Percentiles rank a stretch among this genome's conserved stretches.
phyloP scores from a whole-genome alignment of 2,113 vertebrate species.

The Agelaius phoeniceus region DNA sequence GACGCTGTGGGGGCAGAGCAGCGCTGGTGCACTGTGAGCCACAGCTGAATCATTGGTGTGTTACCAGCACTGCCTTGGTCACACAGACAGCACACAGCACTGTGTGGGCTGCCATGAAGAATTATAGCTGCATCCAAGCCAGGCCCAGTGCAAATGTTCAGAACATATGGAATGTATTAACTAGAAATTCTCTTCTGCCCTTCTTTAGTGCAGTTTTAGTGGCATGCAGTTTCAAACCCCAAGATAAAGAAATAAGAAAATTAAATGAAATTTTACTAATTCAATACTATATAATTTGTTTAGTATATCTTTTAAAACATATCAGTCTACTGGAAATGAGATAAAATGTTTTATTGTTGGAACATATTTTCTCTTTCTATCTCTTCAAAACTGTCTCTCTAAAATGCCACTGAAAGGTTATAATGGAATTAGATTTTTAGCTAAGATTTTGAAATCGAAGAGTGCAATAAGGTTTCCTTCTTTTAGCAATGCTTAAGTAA shows the following conservation, averaged over 20 bases:
- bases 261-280: background rate
- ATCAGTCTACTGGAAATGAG: background rate
- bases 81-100: background rate
- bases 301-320: background rate
- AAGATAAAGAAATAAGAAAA: background rate
- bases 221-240: background rate
- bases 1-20: background rate
- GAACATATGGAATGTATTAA: background rate
- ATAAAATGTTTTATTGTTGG: background rate
- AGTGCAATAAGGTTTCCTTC: background rate
- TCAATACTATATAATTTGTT: background rate
- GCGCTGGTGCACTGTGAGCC: background rate
- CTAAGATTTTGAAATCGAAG: background rate
- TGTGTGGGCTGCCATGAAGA: background rate
- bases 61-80: background rate
- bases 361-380: background rate
- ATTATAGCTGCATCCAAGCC: background rate
- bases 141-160: background rate
- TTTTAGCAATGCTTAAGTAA: background rate
- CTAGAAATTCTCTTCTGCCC: background rate
- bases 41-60: fast-evolving
- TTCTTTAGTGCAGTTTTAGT: background rate
- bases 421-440: background rate
- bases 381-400: background rate
- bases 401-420: background rate